A percentile compares a stretch with the other conserved stretches of the same genome.
Evolutionary conservation across 1,140 invertebrate species (phyloP).

Genomic region (Reticulitermes speratus): DNA sequence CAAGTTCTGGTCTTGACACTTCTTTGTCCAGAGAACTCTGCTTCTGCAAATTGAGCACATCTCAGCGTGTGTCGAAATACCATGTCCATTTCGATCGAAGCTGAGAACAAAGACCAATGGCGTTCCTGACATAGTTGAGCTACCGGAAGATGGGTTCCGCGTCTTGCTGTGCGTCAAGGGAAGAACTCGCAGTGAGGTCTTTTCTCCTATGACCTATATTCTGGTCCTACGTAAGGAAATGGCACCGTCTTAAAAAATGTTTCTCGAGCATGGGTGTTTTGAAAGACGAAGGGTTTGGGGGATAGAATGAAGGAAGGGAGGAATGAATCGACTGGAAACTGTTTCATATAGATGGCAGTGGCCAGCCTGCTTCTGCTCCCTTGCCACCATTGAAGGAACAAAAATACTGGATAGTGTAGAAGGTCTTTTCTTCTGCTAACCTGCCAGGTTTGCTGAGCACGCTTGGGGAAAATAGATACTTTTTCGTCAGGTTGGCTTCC

Average conservation of each 20-base stretch:
- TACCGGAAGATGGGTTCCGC: too few relatives aligned
- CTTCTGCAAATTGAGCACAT: too few relatives aligned
- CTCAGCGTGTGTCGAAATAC: too few relatives aligned
- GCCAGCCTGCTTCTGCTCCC: neutral
- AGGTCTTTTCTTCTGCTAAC: neutral
- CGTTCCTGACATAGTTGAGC: too few relatives aligned
- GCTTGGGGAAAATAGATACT: neutral
- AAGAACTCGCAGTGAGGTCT: neutral
- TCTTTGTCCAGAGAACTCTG: too few relatives aligned
- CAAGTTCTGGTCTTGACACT: too few relatives aligned
- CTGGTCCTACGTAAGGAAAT: neutral
- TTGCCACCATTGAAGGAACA: neutral
- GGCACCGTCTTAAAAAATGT: neutral
- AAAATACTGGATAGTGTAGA: neutral
- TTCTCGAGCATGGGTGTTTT: neutral
- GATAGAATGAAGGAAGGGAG: neutral
- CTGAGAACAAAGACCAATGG: too few relatives aligned
- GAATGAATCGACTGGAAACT: neutral
- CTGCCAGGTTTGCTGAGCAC: neutral
- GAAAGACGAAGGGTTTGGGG: neutral
- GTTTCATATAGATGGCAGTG: constrained; percentile 1
- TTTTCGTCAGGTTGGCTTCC: neutral
- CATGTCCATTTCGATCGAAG: too few relatives aligned
- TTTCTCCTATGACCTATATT: neutral
- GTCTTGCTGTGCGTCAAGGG: too few relatives aligned